Evolutionary conservation across 2,888 invertebrate species (phyloP).

Genomic region (Euproctis similis): DNA sequence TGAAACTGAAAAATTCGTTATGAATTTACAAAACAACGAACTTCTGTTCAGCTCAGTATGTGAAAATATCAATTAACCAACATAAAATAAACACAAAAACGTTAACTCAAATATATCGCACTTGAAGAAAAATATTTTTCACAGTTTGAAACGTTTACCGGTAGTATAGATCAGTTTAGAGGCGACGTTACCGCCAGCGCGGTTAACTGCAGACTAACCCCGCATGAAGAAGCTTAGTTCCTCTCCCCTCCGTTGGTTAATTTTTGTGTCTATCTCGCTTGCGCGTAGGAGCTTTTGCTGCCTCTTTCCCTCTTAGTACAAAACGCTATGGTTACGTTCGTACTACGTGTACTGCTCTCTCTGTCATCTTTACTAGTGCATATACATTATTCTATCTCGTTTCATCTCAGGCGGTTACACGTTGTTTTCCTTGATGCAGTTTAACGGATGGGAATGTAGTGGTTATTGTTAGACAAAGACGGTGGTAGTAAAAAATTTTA

Average conservation of each 20-base stretch:
- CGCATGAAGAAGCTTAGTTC: slow-evolving; percentile 70
- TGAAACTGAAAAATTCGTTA: too few species aligned
- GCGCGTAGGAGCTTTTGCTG: slow-evolving; percentile 50
- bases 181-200: slow-evolving; percentile 57
- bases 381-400: slow-evolving; percentile 76
- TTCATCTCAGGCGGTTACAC: slow-evolving; percentile 72
- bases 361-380: slow-evolving; percentile 72
- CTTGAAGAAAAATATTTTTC: slow-evolving; percentile 55
- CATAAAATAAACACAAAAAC: slow-evolving; percentile 44
- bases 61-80: slow-evolving; percentile 31
- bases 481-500: slow-evolving; percentile 71
- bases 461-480: slow-evolving; percentile 76
- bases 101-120: slow-evolving; percentile 43
- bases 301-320: slow-evolving; percentile 58
- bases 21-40: too few species aligned
- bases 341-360: slow-evolving; percentile 68
- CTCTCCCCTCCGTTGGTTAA: slow-evolving; percentile 74
- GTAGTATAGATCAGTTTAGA: slow-evolving; percentile 27
- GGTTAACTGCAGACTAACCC: slow-evolving; percentile 74
- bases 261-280: slow-evolving; percentile 62
- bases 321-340: slow-evolving; percentile 51
- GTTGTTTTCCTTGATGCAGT: slow-evolving; percentile 76
- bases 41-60: too few species aligned
- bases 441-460: slow-evolving; percentile 75
- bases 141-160: slow-evolving; percentile 61